Evolutionary conservation across 2,888 invertebrate species (phyloP).

Genomic region (Stenotaenia linearis): DNA sequence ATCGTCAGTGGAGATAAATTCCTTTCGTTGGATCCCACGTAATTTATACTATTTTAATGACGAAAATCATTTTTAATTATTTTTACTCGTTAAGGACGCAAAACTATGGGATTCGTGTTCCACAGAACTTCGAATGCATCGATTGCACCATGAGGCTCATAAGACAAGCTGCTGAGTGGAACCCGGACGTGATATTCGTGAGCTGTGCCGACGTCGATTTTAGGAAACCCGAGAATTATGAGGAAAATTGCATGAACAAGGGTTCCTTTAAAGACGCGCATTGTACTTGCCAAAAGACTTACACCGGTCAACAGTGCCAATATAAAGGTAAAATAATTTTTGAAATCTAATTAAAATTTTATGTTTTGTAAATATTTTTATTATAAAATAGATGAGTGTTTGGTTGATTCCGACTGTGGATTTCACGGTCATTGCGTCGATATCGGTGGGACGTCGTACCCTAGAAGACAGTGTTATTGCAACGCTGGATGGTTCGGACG

Average conservation of each 20-base stretch:
- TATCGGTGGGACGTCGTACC: conserved; percentile 70
- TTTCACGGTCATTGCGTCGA: conserved; percentile 74
- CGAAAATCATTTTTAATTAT: too few species aligned
- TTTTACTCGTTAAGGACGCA: too few species aligned
- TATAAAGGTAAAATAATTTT: too few species aligned
- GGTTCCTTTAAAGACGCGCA: conserved; percentile 51
- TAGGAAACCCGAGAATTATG: conserved; percentile 58
- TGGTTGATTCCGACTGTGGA: conserved; percentile 77
- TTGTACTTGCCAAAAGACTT: conserved; percentile 51
- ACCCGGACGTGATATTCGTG: conserved; percentile 79
- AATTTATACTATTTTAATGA: too few species aligned
- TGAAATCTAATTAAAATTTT: too few species aligned
- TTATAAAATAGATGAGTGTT: conserved; percentile 67
- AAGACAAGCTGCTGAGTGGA: conserved; percentile 88
- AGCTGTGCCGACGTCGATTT: conserved; percentile 93
- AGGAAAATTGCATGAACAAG: conserved; percentile 76
- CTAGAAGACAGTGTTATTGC: conserved; percentile 81
- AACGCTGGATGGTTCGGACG: conserved; percentile 81
- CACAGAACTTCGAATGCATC: conserved; percentile 72
- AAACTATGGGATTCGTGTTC: conserved; percentile 61
- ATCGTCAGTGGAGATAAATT: conserved; percentile 73
- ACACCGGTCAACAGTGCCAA: conserved; percentile 54
- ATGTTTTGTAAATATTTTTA: not conserved
- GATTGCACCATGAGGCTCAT: conserved; percentile 86
- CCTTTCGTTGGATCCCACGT: conserved; percentile 79